Evolutionary conservation across 2,113 vertebrate genomes (phyloP).

Genomic region (Pedionomus torquatus): DNA sequence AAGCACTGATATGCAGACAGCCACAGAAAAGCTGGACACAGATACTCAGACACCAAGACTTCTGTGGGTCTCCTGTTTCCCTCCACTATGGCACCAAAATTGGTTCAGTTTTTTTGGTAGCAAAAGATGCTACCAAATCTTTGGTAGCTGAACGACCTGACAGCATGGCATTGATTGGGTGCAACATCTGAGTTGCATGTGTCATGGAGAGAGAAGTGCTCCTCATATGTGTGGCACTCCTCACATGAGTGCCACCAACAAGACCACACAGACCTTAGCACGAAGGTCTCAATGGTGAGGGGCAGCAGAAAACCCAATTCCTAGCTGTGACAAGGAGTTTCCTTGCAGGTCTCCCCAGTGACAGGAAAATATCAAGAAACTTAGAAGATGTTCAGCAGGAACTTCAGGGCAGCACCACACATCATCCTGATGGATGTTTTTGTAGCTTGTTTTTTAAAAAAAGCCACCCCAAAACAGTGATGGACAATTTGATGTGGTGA

Average conservation of each 20-base stretch:
- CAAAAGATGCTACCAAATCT: no score
- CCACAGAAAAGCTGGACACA: neutral
- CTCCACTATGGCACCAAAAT: neutral
- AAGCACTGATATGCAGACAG: neutral
- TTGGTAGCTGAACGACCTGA: neutral
- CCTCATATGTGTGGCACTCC: neutral
- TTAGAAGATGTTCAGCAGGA: neutral
- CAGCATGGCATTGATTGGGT: neutral
- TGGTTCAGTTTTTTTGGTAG: neutral
- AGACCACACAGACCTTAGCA: neutral
- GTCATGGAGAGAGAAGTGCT: neutral
- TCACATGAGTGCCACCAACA: neutral
- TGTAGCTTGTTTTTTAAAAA: neutral
- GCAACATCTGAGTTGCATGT: neutral
- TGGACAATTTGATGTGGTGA: neutral
- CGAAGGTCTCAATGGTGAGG: neutral
- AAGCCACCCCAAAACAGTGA: neutral
- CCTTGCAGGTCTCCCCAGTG: neutral
- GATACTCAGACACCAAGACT: neutral
- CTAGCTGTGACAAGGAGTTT: neutral
- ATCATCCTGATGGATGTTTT: neutral
- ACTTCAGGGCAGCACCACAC: neutral
- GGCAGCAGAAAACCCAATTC: neutral
- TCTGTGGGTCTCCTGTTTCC: neutral
- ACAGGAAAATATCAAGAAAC: neutral